Base-by-base conservation (phyloP, 2,113 vertebrate genomes). In the Macquaria ambigua region DNA sequence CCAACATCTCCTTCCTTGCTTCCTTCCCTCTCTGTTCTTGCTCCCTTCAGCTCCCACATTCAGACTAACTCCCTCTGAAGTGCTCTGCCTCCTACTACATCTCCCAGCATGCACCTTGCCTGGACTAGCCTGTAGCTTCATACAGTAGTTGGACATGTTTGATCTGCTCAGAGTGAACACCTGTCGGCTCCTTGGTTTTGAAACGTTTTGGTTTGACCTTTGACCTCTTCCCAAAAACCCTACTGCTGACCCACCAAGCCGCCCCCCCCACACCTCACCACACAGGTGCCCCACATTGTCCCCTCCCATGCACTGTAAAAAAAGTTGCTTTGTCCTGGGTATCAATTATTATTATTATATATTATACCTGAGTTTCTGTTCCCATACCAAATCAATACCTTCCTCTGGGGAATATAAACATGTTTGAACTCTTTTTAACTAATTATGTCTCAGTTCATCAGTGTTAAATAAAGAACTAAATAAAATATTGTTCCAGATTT, bases 81-180 rank as follows among this genome's bases (percentile, higher is more conserved):
- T 64, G 62, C 62, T 82, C 69, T 68, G 21, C 61, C 18, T 3
- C 61, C 18, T 3, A 28, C 83, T 89, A 75, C 83, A 82, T 1
- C 34, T 91, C 92, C 90, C 90, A 89, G 95, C 94, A 95, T 95
- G 95, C 92, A 91, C 58, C 83, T 69, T 83, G 80, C 79, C 70
- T 79, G 59, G 48, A 73, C 28, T 41, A 41, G 41, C 61, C 41
- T 66, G 75, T 72, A 82, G 76, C 53, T 41, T 73, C 28, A 53
- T 73, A 73, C 16, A 61, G 46, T 53, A 77, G 61, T 43, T 46
- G 37, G 23, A 67, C 11, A 2, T n/a, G n/a, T 61, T 62, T 76
- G 59, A 23, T 31, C n/a, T 77, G 48, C 31, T 58, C 55, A 52
- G 58, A 61, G 28, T 34, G 31, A 62, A 34, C 0, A 46, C 11